Conservation (phyloP, 2,888 invertebrate species). For the Acrobasis suavella region DNA sequence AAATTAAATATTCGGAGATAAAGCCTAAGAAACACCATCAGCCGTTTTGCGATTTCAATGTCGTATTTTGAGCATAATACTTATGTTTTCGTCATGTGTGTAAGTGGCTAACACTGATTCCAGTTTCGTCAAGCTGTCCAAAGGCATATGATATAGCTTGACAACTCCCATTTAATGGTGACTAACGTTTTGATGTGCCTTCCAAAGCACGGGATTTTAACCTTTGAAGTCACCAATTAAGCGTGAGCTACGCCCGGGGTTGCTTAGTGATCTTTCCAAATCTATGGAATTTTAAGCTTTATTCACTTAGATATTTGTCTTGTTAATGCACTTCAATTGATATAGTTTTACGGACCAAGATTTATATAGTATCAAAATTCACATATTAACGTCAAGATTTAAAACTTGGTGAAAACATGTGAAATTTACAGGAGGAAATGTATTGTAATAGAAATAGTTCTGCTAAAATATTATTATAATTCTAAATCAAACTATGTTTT, state of each 20-base stretch:
- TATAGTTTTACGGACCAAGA: constrained; percentile 64
- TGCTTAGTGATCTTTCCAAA: constrained; percentile 1
- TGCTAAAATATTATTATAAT: constrained; percentile 56
- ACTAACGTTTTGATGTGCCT: too few species aligned
- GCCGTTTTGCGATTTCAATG: too few species aligned
- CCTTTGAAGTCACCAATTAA: too few species aligned
- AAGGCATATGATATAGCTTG: too few species aligned
- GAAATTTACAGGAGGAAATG: constrained; percentile 28
- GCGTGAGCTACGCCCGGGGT: too few species aligned
- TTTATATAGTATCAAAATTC: constrained; percentile 34
- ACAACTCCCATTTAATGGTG: too few species aligned
- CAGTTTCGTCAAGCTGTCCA: too few species aligned
- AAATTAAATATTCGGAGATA: constrained; percentile 23
- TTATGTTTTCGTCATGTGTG: too few species aligned
- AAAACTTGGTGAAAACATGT: constrained; percentile 40
- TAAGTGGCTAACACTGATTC: too few species aligned
- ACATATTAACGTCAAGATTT: constrained; percentile 39
- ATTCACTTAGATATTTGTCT: constrained; percentile 45
- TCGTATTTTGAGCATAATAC: too few species aligned
- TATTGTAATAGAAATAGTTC: constrained; percentile 55
- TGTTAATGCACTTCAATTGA: constrained; percentile 52
- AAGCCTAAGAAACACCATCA: constrained; percentile 16
- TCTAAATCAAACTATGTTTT: constrained; percentile 34
- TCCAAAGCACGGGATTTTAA: too few species aligned
- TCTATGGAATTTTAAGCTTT: constrained; percentile 44